phyloP scores from a whole-genome alignment of 2,888 invertebrate species.

The Arenicola marina region DNA sequence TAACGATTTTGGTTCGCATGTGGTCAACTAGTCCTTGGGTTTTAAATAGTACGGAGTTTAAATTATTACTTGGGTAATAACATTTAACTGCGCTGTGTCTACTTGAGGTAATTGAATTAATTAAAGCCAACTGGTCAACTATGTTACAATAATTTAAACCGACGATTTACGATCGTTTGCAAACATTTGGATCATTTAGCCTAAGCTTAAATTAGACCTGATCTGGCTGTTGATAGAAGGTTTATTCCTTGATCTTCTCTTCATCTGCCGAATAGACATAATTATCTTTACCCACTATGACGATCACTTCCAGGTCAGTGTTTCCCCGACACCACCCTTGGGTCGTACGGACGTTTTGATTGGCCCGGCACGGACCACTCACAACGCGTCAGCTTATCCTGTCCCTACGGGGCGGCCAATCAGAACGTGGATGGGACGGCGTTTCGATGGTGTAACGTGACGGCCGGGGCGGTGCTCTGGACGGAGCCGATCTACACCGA shows the following conservation, averaged over 20 bases:
- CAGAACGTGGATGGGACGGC: not conserved
- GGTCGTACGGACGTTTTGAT: not conserved
- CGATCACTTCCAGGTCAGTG: not conserved
- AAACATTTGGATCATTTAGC: too few relatives aligned
- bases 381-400: not conserved
- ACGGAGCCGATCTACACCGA: conserved; percentile 6
- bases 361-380: conserved; percentile 1
- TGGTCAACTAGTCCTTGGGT: too few relatives aligned
- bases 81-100: too few relatives aligned
- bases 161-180: too few relatives aligned
- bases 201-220: too few relatives aligned
- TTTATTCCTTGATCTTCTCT: not conserved
- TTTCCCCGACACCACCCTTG: not conserved
- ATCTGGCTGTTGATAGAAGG: not conserved
- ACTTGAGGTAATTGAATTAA: too few relatives aligned
- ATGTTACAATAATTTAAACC: too few relatives aligned
- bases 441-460: conserved; percentile 7
- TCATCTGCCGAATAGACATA: not conserved
- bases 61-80: too few relatives aligned
- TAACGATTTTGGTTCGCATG: too few relatives aligned
- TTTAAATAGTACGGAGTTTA: too few relatives aligned
- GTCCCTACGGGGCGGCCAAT: not conserved
- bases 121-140: too few relatives aligned
- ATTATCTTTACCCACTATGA: not conserved
- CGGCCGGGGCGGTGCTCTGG: conserved; percentile 1